Evolutionary conservation across 2,888 invertebrate genomes (phyloP), one percentile per base, ranked within the genome.

Genomic region (Synanthedon myopaeformis): DNA sequence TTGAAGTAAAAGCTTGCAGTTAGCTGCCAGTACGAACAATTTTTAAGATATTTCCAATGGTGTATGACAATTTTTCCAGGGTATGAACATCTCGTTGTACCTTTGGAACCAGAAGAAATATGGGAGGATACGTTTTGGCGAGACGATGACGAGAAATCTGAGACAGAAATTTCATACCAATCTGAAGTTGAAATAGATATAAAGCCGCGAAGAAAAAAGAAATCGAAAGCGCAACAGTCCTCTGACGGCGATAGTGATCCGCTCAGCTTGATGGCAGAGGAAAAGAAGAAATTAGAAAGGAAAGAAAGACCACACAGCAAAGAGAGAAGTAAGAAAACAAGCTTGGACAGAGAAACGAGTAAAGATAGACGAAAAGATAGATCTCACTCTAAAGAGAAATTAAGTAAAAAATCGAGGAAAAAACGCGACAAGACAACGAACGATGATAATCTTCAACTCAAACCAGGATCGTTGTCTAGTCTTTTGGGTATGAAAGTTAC

Each of bases 51-150:
- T 10, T 35, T 35, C 2, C 0, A 35, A 35, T 35, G 10, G 35
- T 35, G 35, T 8, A 10, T 35, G 35, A 10, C 3, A 35, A 17
- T 54, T 52, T 55, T 55, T 54, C 55, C 67, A 88, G 88, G 88
- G 56, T 88, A 88, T 56, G 88, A 88, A 63, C 86, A 88, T 57
- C 70, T 82, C 51, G 76, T 88, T 42, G 82, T 83, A 58, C 62
- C 74, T 4, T 80, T 76, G 57, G 82, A 81, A 42, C 74, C 76
- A 3, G 81, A 80, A 61, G 74, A 76, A 13, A 70, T 77, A 45
- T 82, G 78, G 77, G 63, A 77, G 54, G 70, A 74, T 4, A 60
- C 67, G 1, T 55, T 61, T 41, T 66, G 66, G 0, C 12, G 14
- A 49, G 13, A 28, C n/a, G 66, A 75, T 54, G 52, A 56, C 0